Conservation (phyloP, 2,113 vertebrate genomes). For the Cacatua alba region DNA sequence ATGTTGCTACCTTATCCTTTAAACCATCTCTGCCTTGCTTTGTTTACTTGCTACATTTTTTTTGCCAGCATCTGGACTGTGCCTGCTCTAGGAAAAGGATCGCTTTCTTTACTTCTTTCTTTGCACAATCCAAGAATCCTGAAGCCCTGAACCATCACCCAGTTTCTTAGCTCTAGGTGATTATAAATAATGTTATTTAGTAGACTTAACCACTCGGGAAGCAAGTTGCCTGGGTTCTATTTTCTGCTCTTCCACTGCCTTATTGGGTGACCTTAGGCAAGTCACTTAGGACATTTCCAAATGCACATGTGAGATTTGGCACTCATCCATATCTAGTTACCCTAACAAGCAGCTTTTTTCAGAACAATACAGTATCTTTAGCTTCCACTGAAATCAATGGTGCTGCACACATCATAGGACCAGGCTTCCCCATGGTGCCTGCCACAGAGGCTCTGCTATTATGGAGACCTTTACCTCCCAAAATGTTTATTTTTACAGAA, state of each 20-base stretch:
- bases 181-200: not conserved
- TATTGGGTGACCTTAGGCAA: not conserved
- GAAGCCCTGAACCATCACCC: not conserved
- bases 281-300: not conserved
- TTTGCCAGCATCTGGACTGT: not conserved
- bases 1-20: slow-evolving; percentile 37
- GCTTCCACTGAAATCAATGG: not conserved
- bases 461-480: not conserved
- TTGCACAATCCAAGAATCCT: not conserved
- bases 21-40: slow-evolving; percentile 12
- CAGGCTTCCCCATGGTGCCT: not conserved
- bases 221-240: not conserved
- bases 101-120: not conserved
- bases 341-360: not conserved
- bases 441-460: not conserved
- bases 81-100: not conserved
- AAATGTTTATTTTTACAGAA: not conserved
- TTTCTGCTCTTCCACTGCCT: not conserved
- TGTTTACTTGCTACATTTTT: slow-evolving; percentile 14
- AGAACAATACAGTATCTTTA: not conserved
- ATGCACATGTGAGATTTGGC: not conserved
- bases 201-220: not conserved
- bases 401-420: not conserved
- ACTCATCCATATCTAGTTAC: not conserved
- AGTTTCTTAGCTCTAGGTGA: not conserved